Base-by-base conservation (phyloP, 1,140 invertebrate genomes). In the Bombus breviceps region DNA sequence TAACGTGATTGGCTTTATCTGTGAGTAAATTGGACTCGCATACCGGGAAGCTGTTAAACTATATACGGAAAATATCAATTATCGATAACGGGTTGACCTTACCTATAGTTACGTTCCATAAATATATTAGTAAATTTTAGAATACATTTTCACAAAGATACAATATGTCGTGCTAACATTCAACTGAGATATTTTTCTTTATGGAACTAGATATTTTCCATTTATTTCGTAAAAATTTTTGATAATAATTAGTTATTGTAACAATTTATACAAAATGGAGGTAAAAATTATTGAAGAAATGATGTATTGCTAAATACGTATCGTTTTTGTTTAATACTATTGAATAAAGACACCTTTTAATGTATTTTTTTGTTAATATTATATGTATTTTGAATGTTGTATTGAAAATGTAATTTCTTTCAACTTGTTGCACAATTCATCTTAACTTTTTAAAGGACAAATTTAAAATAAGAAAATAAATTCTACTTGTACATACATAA, bases 401-500 rank as follows among this genome's bases (percentile, higher is more conserved):
- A 53, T 39, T 76, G 6, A 13, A 74, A 34, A 34, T 74, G 41
- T 34, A 18, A 68, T 68, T 34, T 37, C 28, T 68, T 68, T 68
- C 10, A 77, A 32, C 28, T 15, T 5, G n/a, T 41, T 64, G 25
- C 10, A 74, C 4, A 32, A 43, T 62, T 41, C 5, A 1, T 78
- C 1, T 6, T 78, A 13, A 37, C 18, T 22, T 59, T 57, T 85
- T 34, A 73, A 37, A 64, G 73, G 18, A 25, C 77, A 71, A 73
- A 37, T 59, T 28, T 66, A 12, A 74, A 72, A 34, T 83, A 43
- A 53, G 69, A 75, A 77, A 83, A 83, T 28, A 57, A 10, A 28
- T 74, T 87, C 68, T 87, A 88, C 37, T 77, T 43, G 59, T 28
- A n/a, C 39, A 66, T 41, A 68, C 62, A 12, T 76, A 75, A 89